Evolutionary conservation across 1,140 invertebrate species (phyloP).

Genomic region (Tachypleus tridentatus): DNA sequence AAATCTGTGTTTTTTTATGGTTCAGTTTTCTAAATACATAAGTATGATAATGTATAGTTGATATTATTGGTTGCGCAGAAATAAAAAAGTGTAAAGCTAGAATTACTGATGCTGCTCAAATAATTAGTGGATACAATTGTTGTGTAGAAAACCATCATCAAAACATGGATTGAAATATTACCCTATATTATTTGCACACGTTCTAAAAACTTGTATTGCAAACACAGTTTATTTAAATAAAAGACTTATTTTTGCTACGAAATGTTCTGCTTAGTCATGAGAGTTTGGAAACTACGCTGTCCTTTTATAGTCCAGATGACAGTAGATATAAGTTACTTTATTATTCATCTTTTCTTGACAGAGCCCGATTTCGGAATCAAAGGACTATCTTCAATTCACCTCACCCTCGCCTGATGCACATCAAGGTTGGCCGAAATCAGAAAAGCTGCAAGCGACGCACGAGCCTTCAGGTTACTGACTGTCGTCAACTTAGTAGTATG

Average conservation of each 20-base stretch:
- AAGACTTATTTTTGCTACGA: background rate
- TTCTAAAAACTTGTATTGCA: background rate
- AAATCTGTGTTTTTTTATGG: no score
- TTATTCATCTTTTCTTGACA: constrained; percentile 36
- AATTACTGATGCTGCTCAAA: no score
- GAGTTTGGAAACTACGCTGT: background rate
- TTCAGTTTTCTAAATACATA: no score
- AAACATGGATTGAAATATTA: constrained; percentile 11
- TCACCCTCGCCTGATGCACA: constrained; percentile 48
- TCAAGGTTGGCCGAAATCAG: constrained; percentile 16
- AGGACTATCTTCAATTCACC: constrained; percentile 87
- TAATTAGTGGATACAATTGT: no score
- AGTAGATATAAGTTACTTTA: constrained; percentile 9
- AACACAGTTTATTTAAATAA: background rate
- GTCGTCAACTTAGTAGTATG: constrained; percentile 13
- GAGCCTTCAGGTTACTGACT: constrained; percentile 15
- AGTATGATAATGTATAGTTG: no score
- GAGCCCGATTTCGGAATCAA: constrained; percentile 80
- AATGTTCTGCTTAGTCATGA: background rate
- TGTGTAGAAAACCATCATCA: background rate
- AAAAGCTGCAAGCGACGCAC: constrained; percentile 16
- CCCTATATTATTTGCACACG: constrained; percentile 14
- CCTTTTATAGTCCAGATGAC: constrained; percentile 10
- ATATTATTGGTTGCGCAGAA: no score
- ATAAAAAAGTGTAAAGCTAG: no score